phyloP scores from a whole-genome alignment of 2,888 invertebrate genomes.

The Galerucella nymphaeae region DNA sequence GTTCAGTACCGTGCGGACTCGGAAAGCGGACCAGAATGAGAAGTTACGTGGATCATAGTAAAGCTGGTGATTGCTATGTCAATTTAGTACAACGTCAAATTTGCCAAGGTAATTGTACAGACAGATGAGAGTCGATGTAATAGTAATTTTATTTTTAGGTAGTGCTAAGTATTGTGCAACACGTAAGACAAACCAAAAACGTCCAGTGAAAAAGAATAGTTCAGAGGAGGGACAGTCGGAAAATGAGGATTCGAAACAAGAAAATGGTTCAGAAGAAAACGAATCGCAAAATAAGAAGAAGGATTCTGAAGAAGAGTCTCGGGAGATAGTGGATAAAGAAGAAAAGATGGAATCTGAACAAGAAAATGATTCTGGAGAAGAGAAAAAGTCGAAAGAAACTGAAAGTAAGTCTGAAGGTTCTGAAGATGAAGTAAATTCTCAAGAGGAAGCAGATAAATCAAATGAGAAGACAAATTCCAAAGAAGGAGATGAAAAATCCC shows the following conservation, averaged over 20 bases:
- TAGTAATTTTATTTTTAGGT: too few relatives aligned
- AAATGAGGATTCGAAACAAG: background rate
- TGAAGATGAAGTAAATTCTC: background rate
- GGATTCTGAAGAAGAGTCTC: background rate
- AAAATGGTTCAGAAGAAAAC: background rate
- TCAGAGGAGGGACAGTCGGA: background rate
- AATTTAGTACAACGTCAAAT: slow-evolving; percentile 63
- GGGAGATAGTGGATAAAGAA: background rate
- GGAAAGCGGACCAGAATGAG: slow-evolving; percentile 75
- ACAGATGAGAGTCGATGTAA: too few relatives aligned
- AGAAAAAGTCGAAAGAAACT: background rate
- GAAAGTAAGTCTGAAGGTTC: slow-evolving; percentile 10
- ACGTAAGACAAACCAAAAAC: background rate
- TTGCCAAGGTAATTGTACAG: slow-evolving; percentile 14
- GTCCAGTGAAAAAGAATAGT: background rate
- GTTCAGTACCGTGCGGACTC: slow-evolving; percentile 72
- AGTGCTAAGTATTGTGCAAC: slow-evolving; percentile 20
- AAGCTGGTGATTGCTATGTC: slow-evolving; percentile 48
- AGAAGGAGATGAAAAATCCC: background rate
- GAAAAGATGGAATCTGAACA: slow-evolving; percentile 9
- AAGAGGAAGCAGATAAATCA: background rate
- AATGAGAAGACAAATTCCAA: background rate
- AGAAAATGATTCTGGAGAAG: slow-evolving; percentile 6
- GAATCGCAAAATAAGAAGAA: background rate
- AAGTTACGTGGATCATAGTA: slow-evolving; percentile 58